phyloP scores from a whole-genome alignment of 64 coral and sea anemone species.

The Acropora yongei region DNA sequence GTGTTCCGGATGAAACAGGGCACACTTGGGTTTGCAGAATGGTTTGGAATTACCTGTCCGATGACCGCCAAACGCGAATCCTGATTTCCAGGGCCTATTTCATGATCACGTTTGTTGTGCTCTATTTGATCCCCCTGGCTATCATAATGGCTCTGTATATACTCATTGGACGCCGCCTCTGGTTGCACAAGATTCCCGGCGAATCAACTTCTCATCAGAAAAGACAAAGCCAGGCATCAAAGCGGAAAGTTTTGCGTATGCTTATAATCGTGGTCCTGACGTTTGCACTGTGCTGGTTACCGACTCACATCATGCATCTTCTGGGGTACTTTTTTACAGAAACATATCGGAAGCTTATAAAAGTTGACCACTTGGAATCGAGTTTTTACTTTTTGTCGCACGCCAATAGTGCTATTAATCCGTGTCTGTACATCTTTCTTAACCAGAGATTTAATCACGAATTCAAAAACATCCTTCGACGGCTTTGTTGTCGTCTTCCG shows the following conservation, averaged over 20 bases:
- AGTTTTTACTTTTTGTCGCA: slow-evolving; percentile 84
- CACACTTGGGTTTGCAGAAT: slow-evolving; percentile 62
- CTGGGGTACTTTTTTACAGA: slow-evolving; percentile 53
- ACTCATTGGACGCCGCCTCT: slow-evolving; percentile 71
- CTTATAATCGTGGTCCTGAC: slow-evolving; percentile 79
- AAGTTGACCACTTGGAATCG: slow-evolving; percentile 35
- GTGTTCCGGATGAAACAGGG: background rate
- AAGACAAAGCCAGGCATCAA: slow-evolving; percentile 62
- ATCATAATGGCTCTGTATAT: slow-evolving; percentile 70
- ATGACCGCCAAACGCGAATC: background rate
- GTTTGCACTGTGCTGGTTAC: slow-evolving; percentile 85
- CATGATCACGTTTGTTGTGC: slow-evolving; percentile 70
- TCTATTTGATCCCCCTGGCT: slow-evolving; percentile 69
- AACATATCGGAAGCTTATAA: slow-evolving; percentile 7
- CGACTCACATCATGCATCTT: slow-evolving; percentile 82
- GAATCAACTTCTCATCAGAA: slow-evolving; percentile 58
- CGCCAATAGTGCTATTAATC: slow-evolving; percentile 89
- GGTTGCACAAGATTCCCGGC: slow-evolving; percentile 76
- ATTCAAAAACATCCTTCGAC: slow-evolving; percentile 67
- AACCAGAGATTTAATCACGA: slow-evolving; percentile 79
- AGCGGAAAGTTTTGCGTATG: slow-evolving; percentile 88
- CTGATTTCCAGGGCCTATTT: slow-evolving; percentile 73
- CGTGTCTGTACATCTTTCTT: slow-evolving; percentile 77
- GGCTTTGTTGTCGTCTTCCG: background rate
- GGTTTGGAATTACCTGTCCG: slow-evolving; percentile 63